These are phyloP conservation scores for Xerus rutilus DNA, from an alignment of 2,797 vertebrate genomes.

Conservation along the genomic window DNA sequence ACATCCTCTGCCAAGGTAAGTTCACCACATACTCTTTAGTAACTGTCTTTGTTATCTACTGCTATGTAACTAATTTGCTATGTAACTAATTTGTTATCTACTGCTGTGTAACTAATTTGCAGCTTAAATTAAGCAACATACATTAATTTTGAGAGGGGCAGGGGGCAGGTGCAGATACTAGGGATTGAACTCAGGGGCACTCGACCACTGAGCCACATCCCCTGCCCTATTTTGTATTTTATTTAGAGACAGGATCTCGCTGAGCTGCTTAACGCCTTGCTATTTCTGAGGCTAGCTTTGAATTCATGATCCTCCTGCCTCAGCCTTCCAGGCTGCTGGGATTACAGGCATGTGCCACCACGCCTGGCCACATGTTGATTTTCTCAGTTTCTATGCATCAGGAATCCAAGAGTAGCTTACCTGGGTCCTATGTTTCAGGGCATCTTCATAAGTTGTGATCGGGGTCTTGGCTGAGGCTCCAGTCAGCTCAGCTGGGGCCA, in stretches of 20 bases:
- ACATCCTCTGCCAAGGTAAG: not conserved
- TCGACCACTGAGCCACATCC: no score
- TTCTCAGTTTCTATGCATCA: not conserved
- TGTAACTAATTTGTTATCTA: not conserved
- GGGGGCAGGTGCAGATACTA: no score
- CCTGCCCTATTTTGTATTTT: no score
- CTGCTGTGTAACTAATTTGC: not conserved
- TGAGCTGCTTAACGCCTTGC: no score
- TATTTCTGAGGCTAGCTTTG: no score
- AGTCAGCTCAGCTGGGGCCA: not conserved
- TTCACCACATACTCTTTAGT: not conserved
- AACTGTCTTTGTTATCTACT: not conserved
- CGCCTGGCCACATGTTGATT: not conserved
- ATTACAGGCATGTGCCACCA: no score
- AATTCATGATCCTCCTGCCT: no score
- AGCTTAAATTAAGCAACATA: not conserved
- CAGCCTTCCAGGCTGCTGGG: no score
- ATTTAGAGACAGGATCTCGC: no score
- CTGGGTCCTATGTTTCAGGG: not conserved
- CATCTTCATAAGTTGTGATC: not conserved
- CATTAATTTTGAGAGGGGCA: no score
- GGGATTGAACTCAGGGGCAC: no score
- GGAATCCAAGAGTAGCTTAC: not conserved
- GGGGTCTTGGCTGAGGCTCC: rapidly evolving
- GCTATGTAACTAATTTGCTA: not conserved